phyloP scores from a whole-genome alignment of 2,797 vertebrate species.

The Percopsis omiscomaycus region DNA sequence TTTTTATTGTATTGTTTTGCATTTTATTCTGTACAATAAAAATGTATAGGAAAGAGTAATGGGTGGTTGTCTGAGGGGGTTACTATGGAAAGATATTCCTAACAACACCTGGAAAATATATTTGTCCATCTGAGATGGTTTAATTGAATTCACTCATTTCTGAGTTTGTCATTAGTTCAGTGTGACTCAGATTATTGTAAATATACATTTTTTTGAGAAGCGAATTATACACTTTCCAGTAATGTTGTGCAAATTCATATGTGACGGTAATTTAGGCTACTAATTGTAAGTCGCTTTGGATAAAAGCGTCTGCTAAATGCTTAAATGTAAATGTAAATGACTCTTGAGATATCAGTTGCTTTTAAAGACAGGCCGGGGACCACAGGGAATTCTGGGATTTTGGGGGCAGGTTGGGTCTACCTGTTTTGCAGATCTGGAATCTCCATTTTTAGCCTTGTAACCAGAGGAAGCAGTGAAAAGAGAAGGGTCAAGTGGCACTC shows the following conservation, averaged over 20 bases:
- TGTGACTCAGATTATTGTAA: constrained; percentile 14
- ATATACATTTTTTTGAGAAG: too few species aligned
- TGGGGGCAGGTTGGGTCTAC: constrained; percentile 13
- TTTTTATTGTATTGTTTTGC: background rate
- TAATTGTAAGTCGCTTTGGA: too few species aligned
- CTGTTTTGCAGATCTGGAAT: constrained; percentile 60
- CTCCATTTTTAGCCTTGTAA: constrained; percentile 39
- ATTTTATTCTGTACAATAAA: background rate
- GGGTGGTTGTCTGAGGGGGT: constrained; percentile 3
- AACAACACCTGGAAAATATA: constrained; percentile 54
- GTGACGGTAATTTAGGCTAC: too few species aligned
- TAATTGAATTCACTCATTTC: constrained; percentile 39
- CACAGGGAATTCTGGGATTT: constrained; percentile 41
- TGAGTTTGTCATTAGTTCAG: constrained; percentile 37
- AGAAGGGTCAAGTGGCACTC: constrained; percentile 18
- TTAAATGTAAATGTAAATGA: too few species aligned
- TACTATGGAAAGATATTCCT: constrained; percentile 14
- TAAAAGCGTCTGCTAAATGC: too few species aligned
- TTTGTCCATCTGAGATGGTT: background rate
- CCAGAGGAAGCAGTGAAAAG: constrained; percentile 18
- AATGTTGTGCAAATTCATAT: too few species aligned
- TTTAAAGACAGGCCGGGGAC: constrained; percentile 46
- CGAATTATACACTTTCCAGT: too few species aligned
- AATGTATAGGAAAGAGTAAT: background rate
- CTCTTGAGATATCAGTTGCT: constrained; percentile 42